Evolutionary conservation across 2,888 invertebrate species (phyloP), one percentile per base, ranked within the genome.

Genomic region (Aporophyla nigra): DNA sequence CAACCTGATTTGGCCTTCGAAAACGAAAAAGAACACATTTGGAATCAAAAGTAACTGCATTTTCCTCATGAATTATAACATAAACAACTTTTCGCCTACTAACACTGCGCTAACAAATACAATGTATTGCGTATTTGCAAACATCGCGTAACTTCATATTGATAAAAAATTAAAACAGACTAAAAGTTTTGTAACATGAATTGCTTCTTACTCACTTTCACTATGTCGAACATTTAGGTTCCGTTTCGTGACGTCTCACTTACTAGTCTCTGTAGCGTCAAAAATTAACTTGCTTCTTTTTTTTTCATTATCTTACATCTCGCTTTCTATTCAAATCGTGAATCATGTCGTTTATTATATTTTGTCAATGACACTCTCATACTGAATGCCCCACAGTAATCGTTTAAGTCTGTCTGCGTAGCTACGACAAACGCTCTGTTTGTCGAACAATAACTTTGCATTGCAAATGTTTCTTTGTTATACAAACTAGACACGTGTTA

Each of bases 151-250:
- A 87, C 67, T 81, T 75, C 51, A 78, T 70, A 80, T 80, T 83
- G 83, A 87, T 80, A 88, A 90, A 86, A 88, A 88, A 89, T 83
- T 81, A 76, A 83, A 83, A 82, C 80, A 74, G 65, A 83, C 81
- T 80, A 85, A 83, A 91, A 90, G 90, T 92, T 91, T 92, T 92
- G 92, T 92, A 91, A 90, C 91, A 90, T 92, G 90, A 91, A 93
- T 94, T 92, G 90, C 89, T 92, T 91, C 88, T 92, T 91, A 88
- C 91, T 94, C 90, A 96, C 96, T 95, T 96, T 96, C 96, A 95
- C 95, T 94, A 86, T 88, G 87, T 87, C 90, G 87, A 92, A 91
- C 90, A 93, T 93, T 95, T 94, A 93, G 93, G 92, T 95, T 93
- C 92, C 93, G 91, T 93, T 92, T 93, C 91, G 92, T 93, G 93